Evolutionary conservation across 1,140 invertebrate species (phyloP).

Genomic region (Pantala flavescens): DNA sequence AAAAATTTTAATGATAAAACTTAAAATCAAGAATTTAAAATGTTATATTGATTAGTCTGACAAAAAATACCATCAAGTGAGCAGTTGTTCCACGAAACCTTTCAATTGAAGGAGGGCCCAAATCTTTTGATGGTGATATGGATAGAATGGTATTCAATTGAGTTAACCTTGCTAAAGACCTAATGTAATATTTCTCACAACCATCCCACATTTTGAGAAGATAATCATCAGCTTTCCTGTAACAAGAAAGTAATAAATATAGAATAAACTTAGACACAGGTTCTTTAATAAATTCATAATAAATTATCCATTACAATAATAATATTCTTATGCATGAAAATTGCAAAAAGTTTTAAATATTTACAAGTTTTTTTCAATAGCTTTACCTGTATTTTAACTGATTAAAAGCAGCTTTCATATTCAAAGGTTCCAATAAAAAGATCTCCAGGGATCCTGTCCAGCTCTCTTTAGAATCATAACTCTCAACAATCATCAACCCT

Average conservation of each 20-base stretch:
- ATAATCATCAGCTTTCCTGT: constrained; percentile 40
- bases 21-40: no score
- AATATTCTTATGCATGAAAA: no score
- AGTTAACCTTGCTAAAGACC: constrained; percentile 55
- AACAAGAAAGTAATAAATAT: constrained; percentile 22
- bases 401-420: constrained; percentile 41
- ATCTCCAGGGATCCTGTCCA: neutral
- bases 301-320: no score
- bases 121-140: constrained; percentile 56
- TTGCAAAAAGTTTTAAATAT: no score
- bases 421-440: constrained; percentile 42
- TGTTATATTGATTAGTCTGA: no score
- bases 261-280: no score
- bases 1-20: no score
- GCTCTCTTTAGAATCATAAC: neutral
- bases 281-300: no score
- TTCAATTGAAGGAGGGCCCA: constrained; percentile 69
- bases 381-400: constrained; percentile 39
- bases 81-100: constrained; percentile 70
- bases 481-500: constrained; percentile 44
- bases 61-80: constrained; percentile 42
- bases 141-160: constrained; percentile 50
- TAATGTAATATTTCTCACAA: constrained; percentile 65
- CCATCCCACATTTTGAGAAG: constrained; percentile 54
- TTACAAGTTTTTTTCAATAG: constrained; percentile 22